Conservation (phyloP, 2,888 invertebrate species). For the Galerucella calmariensis region DNA sequence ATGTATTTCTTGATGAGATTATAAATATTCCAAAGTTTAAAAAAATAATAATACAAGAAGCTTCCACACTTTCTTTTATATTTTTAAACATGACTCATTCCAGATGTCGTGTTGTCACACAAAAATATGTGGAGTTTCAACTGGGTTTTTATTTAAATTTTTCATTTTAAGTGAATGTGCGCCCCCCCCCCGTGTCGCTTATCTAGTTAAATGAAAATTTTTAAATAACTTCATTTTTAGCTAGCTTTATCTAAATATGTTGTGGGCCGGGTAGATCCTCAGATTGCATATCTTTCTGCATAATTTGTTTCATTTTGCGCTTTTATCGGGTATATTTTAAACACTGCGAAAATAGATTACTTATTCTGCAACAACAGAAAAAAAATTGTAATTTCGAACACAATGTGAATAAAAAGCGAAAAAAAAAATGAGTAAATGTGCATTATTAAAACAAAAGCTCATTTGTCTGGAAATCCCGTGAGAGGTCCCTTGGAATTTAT, state of each 20-base stretch:
- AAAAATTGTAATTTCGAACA: conserved; percentile 14
- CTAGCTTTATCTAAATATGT: background rate
- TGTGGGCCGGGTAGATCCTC: background rate
- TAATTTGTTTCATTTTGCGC: conserved; percentile 28
- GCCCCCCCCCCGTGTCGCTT: background rate
- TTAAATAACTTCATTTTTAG: conserved; percentile 9
- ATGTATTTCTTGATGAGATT: too few relatives aligned
- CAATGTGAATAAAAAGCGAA: conserved; percentile 24
- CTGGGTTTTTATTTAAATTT: background rate
- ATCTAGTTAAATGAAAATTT: background rate
- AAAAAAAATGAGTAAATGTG: conserved; percentile 9
- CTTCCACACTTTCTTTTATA: too few relatives aligned
- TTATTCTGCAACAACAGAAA: conserved; percentile 23
- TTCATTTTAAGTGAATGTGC: background rate
- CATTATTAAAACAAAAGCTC: conserved; percentile 36
- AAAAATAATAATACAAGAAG: too few relatives aligned
- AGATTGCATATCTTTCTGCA: conserved; percentile 24
- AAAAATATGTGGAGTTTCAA: background rate
- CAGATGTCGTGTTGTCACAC: too few relatives aligned
- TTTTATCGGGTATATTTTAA: conserved; percentile 20
- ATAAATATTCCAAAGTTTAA: too few relatives aligned
- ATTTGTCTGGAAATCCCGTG: conserved; percentile 16
- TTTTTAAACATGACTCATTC: too few relatives aligned
- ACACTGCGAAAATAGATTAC: conserved; percentile 28
- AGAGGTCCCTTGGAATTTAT: conserved; percentile 13